Base-by-base conservation (phyloP, 2,888 invertebrate genomes). In the Yponomeuta plumbellus region DNA sequence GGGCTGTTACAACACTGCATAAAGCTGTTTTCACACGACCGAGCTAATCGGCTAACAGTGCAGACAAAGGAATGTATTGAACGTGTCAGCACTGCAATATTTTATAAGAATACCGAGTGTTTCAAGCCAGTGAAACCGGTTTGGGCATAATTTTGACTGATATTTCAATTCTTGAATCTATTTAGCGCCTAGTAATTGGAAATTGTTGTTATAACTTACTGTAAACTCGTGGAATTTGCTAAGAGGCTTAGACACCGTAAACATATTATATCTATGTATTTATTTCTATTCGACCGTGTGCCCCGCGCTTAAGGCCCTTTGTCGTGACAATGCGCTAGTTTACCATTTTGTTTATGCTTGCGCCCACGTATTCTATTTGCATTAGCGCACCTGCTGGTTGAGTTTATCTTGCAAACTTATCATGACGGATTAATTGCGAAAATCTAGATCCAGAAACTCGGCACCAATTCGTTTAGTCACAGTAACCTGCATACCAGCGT, bases 301-400 rank as follows among this genome's bases (percentile, higher is more conserved):
- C 17, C 52, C 11, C 5, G 11, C 23, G 23, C 52, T 64, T 44
- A n/a, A 26, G 39, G 39, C 26, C 11, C 62, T 62, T 40, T 22
- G 63, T 63, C 52, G 63, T 63, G 63, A 63, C 63, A 62, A n/a
- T 62, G 26, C n/a, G 11, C n/a, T 39, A 26, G n/a, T 62, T 67
- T 61, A 40, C 67, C 67, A 67, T 52, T 67, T 67, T 65, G 52
- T 64, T 61, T 65, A 61, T 65, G 39, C 67, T 62, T 62, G 67
- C 64, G 65, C 64, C 67, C 62, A 66, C 64, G 44, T 67, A 68
- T 69, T 67, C 68, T 66, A 80, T 85, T 83, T 84, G 77, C 82
- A 85, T 85, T 79, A 79, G 78, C 74, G 76, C 83, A 86, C 84
- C 83, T 85, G 83, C 74, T 74, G 72, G 23, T 66, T 65, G 70